A percentile compares a stretch with the other conserved stretches of the same genome.
Conservation (phyloP, 1,140 invertebrate genomes). For the Drosophila miranda region DNA sequence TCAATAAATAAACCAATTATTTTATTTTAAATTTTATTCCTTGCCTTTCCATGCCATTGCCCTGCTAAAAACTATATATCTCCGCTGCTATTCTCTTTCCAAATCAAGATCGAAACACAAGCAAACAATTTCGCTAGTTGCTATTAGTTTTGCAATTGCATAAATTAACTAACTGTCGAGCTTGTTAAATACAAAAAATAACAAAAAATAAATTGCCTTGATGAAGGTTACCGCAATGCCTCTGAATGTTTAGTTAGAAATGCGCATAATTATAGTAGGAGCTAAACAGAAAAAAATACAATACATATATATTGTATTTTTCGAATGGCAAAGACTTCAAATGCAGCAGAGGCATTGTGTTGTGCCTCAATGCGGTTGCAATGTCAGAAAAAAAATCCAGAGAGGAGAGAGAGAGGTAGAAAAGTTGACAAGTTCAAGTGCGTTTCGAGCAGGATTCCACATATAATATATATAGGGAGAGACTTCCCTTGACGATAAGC, state of each 20-base stretch:
- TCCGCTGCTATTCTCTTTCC: neutral
- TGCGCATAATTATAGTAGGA: slow-evolving; percentile 66
- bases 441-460: slow-evolving; percentile 3
- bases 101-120: slow-evolving; percentile 26
- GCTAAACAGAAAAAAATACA: slow-evolving; percentile 16
- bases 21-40: too few species aligned
- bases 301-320: slow-evolving; percentile 61
- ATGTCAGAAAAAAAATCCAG: slow-evolving; percentile 40
- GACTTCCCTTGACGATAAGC: too few species aligned
- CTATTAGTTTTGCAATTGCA: slow-evolving; percentile 36
- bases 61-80: too few species aligned
- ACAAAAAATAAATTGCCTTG: slow-evolving; percentile 25
- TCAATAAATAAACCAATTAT: too few species aligned
- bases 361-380: slow-evolving; percentile 50
- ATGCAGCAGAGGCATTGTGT: slow-evolving; percentile 42
- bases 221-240: slow-evolving; percentile 34
- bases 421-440: slow-evolving; percentile 77
- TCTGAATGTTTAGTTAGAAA: slow-evolving; percentile 62
- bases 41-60: too few species aligned
- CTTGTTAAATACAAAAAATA: slow-evolving; percentile 33
- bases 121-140: slow-evolving; percentile 17
- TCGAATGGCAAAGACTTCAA: slow-evolving; percentile 51
- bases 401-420: too few species aligned
- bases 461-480: too few species aligned
- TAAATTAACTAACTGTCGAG: slow-evolving; percentile 50